Evolutionary conservation across 2,888 invertebrate species (phyloP), one percentile per base, ranked within the genome.

Genomic region (Calliscelio sp.): DNA sequence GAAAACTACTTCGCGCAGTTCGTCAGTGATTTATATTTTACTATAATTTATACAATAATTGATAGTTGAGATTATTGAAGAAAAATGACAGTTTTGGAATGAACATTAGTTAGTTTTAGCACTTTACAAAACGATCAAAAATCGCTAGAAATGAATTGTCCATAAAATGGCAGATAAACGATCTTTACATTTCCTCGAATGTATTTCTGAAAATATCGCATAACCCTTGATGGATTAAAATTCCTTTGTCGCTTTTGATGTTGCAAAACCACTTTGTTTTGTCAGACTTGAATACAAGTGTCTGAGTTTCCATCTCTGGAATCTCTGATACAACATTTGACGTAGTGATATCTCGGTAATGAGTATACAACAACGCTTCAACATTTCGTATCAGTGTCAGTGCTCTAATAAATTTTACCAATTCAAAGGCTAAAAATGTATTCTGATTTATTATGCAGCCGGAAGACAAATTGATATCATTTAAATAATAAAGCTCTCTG

Each of bases 271-370:
- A 32, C 57, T 57, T 57, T 10, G 14, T 57, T 57, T 57, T 28
- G 55, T 55, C 16, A 25, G 28, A 16, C 25, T 25, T 25, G n/a
- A 55, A 55, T 24, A 55, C 28, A 59, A 35, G 35, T 59, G 11
- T 20, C 59, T 35, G 16, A 59, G 32, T 59, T 32, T 8, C 35
- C 20, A 14, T 6, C 18, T 59, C 20, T 20, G 59, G 20, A 10
- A 14, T 6, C 18, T 59, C 20, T 20, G 59, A 35, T 59, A 59
- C 20, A 59, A 55, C 7, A 38, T 35, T 59, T 38, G 59, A 59
- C 35, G 20, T 59, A 20, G 35, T 59, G 59, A 35, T 55, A 55
- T 35, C 59, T 59, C 18, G 11, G 20, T 16, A 28, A 28, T 32
- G 57, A 6, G 10, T 22, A 22, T 22, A 49, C 49, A 49, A 49